Conservation (phyloP, 2,797 vertebrate genomes). For the Craterocephalus amniculus region DNA sequence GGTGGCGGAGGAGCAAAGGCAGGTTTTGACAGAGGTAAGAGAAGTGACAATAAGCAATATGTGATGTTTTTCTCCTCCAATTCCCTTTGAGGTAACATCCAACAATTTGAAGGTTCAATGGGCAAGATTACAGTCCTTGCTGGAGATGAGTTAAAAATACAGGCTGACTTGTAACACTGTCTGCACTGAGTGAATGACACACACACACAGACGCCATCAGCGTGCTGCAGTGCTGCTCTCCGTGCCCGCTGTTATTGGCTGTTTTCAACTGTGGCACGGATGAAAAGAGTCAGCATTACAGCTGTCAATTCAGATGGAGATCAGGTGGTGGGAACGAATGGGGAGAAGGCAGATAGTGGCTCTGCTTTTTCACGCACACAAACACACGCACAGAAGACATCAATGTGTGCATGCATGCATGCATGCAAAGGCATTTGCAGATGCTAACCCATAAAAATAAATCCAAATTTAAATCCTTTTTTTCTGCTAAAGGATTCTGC, state of each 20-base stretch:
- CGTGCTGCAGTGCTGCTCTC: conserved; percentile 40
- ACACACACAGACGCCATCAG: conserved; percentile 34
- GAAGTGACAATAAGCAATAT: conserved; percentile 63
- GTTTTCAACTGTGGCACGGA: conserved; percentile 86
- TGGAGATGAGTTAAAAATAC: conserved; percentile 76
- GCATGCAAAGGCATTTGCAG: conserved; percentile 69
- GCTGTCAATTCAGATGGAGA: conserved; percentile 90
- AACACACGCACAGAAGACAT: conserved; percentile 37
- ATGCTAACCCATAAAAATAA: conserved; percentile 65
- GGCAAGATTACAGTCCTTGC: conserved; percentile 73
- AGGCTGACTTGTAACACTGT: conserved; percentile 68
- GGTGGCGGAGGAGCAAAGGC: conserved; percentile 51
- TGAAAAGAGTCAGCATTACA: conserved; percentile 89
- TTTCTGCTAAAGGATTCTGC: conserved; percentile 32
- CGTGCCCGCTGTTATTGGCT: conserved; percentile 82
- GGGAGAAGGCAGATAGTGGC: conserved; percentile 82
- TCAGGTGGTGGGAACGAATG: conserved; percentile 89
- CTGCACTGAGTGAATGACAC: conserved; percentile 64
- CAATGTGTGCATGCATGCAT: conserved; percentile 64
- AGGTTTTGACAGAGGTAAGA: conserved; percentile 64
- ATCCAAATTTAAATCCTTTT: conserved; percentile 46
- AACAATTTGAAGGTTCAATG: conserved; percentile 80
- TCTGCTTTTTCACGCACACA: conserved; percentile 41
- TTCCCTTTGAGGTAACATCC: conserved; percentile 74
- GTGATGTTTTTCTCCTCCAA: conserved; percentile 71